phyloP scores from a whole-genome alignment of 2,797 vertebrate genomes.

The Sarcoramphus papa region DNA sequence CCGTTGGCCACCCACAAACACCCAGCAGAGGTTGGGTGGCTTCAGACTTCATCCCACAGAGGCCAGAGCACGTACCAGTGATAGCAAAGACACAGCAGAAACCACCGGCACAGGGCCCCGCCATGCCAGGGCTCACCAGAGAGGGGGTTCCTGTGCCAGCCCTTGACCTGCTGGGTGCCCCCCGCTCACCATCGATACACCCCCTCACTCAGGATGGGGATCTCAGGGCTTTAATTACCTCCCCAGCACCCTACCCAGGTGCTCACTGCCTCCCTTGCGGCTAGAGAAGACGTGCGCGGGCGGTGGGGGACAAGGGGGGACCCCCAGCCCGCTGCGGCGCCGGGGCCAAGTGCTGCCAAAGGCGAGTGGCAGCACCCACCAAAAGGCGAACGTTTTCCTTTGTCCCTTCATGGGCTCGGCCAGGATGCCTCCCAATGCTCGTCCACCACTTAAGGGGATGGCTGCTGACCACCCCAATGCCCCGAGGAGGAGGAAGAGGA shows the following conservation, averaged over 20 bases:
- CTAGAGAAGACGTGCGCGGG: rapidly evolving
- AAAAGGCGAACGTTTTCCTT: not conserved
- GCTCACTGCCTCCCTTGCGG: rapidly evolving
- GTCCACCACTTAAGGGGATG: not conserved
- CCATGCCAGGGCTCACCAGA: rapidly evolving
- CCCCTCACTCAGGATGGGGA: not conserved
- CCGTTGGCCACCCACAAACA: not conserved
- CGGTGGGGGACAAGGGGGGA: not conserved
- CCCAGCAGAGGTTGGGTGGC: not conserved
- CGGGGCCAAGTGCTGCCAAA: not conserved
- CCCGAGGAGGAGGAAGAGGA: not conserved
- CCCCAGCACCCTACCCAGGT: not conserved
- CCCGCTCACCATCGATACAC: rapidly evolving
- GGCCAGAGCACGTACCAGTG: not conserved
- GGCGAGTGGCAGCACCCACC: not conserved
- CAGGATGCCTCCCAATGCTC: not conserved
- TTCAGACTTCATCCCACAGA: not conserved
- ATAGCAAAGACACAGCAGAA: not conserved
- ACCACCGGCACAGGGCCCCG: not conserved
- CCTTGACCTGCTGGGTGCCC: not conserved
- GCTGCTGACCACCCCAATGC: not conserved
- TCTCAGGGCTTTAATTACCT: not conserved
- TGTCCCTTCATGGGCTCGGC: rapidly evolving
- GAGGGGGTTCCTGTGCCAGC: not conserved
- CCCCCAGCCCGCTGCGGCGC: rapidly evolving